Base-by-base conservation (phyloP, 1,140 invertebrate species). In the Anastatus disparis region DNA sequence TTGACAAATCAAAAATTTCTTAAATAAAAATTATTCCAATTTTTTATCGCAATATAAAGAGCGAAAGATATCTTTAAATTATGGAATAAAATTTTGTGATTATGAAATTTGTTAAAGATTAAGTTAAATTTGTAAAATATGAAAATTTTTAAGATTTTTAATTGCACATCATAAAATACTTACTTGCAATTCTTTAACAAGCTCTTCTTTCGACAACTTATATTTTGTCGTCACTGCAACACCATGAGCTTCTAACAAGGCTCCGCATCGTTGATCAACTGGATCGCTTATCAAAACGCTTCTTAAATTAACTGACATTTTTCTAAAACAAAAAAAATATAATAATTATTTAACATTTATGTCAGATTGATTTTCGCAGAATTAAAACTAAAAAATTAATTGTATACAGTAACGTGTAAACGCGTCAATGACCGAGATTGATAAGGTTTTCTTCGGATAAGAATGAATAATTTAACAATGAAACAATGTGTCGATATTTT, bases 221-320 rank as follows among this genome's bases (percentile, higher is more conserved):
- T 93, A 90, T 79, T 94, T 95, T 68, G 91, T 91, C 31, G 91
- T 91, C 58, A 97, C 94, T 50, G 91, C 84, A 72, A 99, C 92
- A 15, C 92, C 93, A 80, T 95, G 89, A 56, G 90, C 83, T 70
- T 89, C 83, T 1, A 99, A 87, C 40, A 97, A 89, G 64, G 95
- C 88, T 2, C 92, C 90, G 82, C 97, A 99, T 74, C 91, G 90
- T 12, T 89, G 84, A 79, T 97, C 95, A 2, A 98, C 94, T 24
- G 95, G 94, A 86, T 99, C 97, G 73, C 94, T 94, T 71, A 99
- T 93, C 26, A 99, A 85, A 46, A 99, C 95, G 64, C 86, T 89
- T 73, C 85, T 84, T 29, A 92, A 69, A 24, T 75, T 75, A 52
- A 86, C 70, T 8, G 85, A 76, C 87, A 88, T 88, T 48, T 75